Evolutionary conservation across 2,888 invertebrate genomes (phyloP), one percentile per base, ranked within the genome.

Genomic region (Ethmia dodecea): DNA sequence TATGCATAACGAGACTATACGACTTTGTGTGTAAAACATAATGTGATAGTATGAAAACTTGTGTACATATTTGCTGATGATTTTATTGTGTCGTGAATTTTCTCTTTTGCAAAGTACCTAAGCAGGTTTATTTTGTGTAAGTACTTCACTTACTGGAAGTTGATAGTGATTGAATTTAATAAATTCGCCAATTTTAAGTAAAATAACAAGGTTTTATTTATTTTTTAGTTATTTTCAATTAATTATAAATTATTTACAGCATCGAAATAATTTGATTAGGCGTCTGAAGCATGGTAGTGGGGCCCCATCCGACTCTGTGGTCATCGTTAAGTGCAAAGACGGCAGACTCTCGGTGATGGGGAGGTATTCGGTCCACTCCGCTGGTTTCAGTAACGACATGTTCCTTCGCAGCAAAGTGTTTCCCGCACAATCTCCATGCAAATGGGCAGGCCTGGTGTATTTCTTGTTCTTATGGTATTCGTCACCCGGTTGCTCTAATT

Each of bases 91-190:
- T 67, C 60, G 63, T 66, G 58, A 62, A 50, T 43, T 42, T 52
- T 58, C 47, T 63, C 60, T 58, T 66, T 68, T 62, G 70, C 74
- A 65, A 62, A 66, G 76, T 79, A 79, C 69, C 73, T 72, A 57
- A 66, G 62, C 69, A 70, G 64, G 57, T 74, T 75, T 70, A 73
- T 73, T 74, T 73, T 73, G 55, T 69, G 52, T 73, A 74, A 71
- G 65, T 77, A 79, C 74, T 81, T 80, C 80, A 71, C 77, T 74
- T 75, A 73, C 76, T 78, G 72, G 78, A 77, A 80, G 80, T 77
- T 66, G 47, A 68, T 67, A 71, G 80, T 75, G 76, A 84, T 81
- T 81, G 84, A 86, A 86, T 81, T 83, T 79, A 86, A 84, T 86
- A 84, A 86, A 86, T 84, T 86, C 84, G 67, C 78, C 67, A 75